phyloP scores from a whole-genome alignment of 2,888 invertebrate genomes.

The Amphipoea oculea region DNA sequence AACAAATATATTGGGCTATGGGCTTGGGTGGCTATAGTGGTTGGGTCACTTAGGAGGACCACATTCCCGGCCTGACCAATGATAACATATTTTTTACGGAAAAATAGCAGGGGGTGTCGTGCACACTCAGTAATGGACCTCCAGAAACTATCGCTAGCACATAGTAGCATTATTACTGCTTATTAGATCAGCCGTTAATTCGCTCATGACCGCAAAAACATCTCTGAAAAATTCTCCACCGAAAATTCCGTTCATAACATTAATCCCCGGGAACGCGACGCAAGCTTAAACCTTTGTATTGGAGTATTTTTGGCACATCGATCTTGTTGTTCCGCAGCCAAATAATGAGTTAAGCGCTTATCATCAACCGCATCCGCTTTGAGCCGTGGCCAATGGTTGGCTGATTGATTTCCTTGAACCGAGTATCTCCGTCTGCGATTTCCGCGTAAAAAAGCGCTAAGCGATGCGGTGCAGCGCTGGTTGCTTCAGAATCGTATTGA shows the following conservation, averaged over 20 bases:
- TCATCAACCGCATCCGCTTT: slow-evolving; percentile 79
- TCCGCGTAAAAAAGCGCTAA: slow-evolving; percentile 61
- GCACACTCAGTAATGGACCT: too few relatives aligned
- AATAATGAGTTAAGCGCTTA: slow-evolving; percentile 82
- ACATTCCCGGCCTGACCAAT: neutral
- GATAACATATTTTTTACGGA: too few relatives aligned
- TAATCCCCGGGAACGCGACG: slow-evolving; percentile 37
- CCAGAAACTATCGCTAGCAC: too few relatives aligned
- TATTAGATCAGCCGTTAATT: neutral
- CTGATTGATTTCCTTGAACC: slow-evolving; percentile 77
- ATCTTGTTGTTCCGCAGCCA: slow-evolving; percentile 73
- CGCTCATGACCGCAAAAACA: neutral
- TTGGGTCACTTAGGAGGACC: neutral
- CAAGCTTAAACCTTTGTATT: slow-evolving; percentile 40
- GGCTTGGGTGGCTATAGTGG: neutral
- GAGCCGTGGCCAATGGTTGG: slow-evolving; percentile 73
- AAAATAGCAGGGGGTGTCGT: too few relatives aligned
- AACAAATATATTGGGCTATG: neutral
- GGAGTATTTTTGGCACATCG: slow-evolving; percentile 77
- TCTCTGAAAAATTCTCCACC: neutral
- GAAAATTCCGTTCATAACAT: slow-evolving; percentile 25
- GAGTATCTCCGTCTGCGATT: slow-evolving; percentile 56
- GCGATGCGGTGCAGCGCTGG: slow-evolving; percentile 13
- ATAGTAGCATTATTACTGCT: too few relatives aligned
- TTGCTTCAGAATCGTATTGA: slow-evolving; percentile 7